These are phyloP conservation scores for Orbicella faveolata DNA, from an alignment of 64 coral and sea anemone genomes.

Conservation along the genomic window DNA sequence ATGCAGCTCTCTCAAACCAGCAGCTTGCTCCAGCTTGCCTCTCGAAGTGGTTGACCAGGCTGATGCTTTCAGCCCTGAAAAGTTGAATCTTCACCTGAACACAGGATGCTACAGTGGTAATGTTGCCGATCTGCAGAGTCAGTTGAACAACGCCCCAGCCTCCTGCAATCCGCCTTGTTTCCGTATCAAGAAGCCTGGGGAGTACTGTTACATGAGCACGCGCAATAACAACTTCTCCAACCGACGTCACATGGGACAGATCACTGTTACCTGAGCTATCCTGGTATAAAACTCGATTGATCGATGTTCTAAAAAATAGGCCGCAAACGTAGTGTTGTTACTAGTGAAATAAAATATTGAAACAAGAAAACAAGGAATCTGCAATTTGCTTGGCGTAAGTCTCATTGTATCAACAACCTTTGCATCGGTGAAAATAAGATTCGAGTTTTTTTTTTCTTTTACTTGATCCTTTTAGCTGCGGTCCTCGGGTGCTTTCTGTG, in stretches of 20 bases:
- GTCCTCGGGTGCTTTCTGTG: too few relatives aligned
- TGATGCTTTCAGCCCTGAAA: constrained; percentile 1
- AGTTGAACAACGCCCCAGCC: constrained; percentile 58
- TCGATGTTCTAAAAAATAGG: too few relatives aligned
- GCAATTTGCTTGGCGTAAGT: too few relatives aligned
- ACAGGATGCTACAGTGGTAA: constrained; percentile 33
- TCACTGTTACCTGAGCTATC: constrained; percentile 7
- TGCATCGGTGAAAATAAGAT: too few relatives aligned
- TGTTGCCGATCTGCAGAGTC: background rate
- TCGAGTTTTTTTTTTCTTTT: too few relatives aligned
- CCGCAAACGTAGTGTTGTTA: too few relatives aligned
- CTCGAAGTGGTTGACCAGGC: constrained; percentile 50
- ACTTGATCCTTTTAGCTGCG: too few relatives aligned
- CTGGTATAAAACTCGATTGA: too few relatives aligned
- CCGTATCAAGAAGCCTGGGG: constrained; percentile 59
- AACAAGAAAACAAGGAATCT: too few relatives aligned
- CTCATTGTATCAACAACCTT: too few relatives aligned
- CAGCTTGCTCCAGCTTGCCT: constrained; percentile 49
- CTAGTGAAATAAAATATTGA: too few relatives aligned
- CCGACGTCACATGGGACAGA: constrained; percentile 59
- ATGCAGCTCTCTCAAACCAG: constrained; percentile 39
- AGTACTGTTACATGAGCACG: constrained; percentile 69
- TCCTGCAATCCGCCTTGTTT: constrained; percentile 59
- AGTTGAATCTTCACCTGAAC: constrained; percentile 55
- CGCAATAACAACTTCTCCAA: constrained; percentile 73